Evolutionary conservation across 2,113 vertebrate species (phyloP).

Genomic region (Apus apus): DNA sequence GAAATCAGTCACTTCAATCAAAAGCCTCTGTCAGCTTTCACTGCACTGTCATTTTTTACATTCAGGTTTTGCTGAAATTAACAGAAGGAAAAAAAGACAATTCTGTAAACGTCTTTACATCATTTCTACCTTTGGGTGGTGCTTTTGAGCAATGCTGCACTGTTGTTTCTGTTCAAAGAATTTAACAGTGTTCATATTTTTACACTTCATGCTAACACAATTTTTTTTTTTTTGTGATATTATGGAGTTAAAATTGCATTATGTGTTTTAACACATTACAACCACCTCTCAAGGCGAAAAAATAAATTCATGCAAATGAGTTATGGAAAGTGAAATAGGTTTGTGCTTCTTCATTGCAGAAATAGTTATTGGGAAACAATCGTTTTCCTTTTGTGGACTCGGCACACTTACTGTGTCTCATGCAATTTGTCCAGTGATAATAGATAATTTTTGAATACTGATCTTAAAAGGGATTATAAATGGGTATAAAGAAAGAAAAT

Average conservation of each 20-base stretch:
- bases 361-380: neutral
- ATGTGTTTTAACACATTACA: conserved; percentile 78
- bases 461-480: neutral
- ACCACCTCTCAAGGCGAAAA: conserved; percentile 79
- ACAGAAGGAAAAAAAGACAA: neutral
- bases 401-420: neutral
- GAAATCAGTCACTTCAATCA: conserved; percentile 94
- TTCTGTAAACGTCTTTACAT: conserved; percentile 62
- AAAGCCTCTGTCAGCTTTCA: conserved; percentile 81
- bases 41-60: conserved; percentile 86
- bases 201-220: conserved; percentile 73
- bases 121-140: conserved; percentile 81
- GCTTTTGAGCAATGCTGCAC: conserved; percentile 82
- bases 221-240: conserved; percentile 75
- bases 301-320: conserved; percentile 75
- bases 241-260: conserved; percentile 79
- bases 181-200: conserved; percentile 37
- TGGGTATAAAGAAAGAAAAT: neutral
- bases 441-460: neutral
- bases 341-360: conserved; percentile 10
- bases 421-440: neutral
- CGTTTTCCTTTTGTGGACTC: neutral
- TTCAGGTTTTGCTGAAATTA: conserved; percentile 82
- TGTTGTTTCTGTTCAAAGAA: neutral
- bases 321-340: conserved; percentile 57